phyloP scores from a whole-genome alignment of 2,888 invertebrate species.

The Lycaena phlaeas region DNA sequence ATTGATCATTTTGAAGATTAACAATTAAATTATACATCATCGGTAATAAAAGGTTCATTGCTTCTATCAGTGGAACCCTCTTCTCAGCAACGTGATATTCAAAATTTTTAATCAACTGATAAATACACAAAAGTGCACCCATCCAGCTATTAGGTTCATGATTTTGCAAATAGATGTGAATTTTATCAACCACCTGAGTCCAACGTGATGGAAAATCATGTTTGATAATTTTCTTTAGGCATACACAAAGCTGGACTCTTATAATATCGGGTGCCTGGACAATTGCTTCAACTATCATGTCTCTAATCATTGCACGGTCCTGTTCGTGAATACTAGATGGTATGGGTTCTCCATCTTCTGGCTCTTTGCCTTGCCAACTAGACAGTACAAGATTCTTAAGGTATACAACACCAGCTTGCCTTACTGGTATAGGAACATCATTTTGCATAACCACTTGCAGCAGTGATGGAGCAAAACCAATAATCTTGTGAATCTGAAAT shows the following conservation, averaged over 20 bases:
- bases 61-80: slow-evolving; percentile 90
- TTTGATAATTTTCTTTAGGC: slow-evolving; percentile 93
- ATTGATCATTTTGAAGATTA: slow-evolving; percentile 85
- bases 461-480: slow-evolving; percentile 95
- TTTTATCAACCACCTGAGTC: slow-evolving; percentile 96
- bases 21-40: slow-evolving; percentile 90
- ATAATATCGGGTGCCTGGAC: slow-evolving; percentile 94
- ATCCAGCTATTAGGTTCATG: slow-evolving; percentile 91
- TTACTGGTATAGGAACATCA: slow-evolving; percentile 90
- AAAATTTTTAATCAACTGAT: slow-evolving; percentile 94
- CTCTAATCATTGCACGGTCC: slow-evolving; percentile 93
- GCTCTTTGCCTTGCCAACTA: slow-evolving; percentile 91
- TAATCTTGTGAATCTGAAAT: slow-evolving; percentile 77
- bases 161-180: slow-evolving; percentile 92
- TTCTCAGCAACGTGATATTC: slow-evolving; percentile 95
- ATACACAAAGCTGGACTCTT: slow-evolving; percentile 92
- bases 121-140: slow-evolving; percentile 91
- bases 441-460: slow-evolving; percentile 94
- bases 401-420: slow-evolving; percentile 97
- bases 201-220: slow-evolving; percentile 96
- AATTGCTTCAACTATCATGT: slow-evolving; percentile 95
- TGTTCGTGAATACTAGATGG: slow-evolving; percentile 96
- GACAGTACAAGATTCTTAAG: slow-evolving; percentile 93
- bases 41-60: slow-evolving; percentile 95
- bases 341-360: slow-evolving; percentile 78